These are phyloP conservation scores for Seriola aureovittata DNA, from an alignment of 2,113 vertebrate genomes.

Conservation along the genomic window DNA sequence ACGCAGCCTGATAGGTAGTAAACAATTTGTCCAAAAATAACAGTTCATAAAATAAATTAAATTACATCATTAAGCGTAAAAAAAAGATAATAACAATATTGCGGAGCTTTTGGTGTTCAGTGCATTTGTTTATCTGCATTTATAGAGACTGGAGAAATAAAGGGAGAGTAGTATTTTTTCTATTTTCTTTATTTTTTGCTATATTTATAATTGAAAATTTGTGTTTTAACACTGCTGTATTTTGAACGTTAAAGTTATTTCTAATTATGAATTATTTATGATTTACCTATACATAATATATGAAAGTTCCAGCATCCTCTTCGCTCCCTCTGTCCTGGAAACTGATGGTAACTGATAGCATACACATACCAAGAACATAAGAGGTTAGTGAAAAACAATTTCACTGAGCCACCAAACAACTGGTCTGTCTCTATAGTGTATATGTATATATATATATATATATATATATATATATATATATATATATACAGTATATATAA, in stretches of 20 bases:
- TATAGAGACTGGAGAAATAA: neutral
- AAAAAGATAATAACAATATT: neutral
- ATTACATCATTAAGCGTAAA: neutral
- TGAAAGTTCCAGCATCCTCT: slow-evolving; percentile 63
- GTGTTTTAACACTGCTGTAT: slow-evolving; percentile 10
- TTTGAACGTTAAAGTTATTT: slow-evolving; percentile 31
- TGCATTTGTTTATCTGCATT: neutral
- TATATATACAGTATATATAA: neutral
- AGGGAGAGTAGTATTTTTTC: neutral
- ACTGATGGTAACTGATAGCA: slow-evolving; percentile 62
- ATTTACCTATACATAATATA: slow-evolving; percentile 72
- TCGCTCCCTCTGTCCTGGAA: slow-evolving; percentile 40
- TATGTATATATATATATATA: too few relatives aligned
- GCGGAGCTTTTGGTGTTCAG: too few relatives aligned
- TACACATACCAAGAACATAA: slow-evolving; percentile 21
- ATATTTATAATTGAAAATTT: neutral
- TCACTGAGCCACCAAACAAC: slow-evolving; percentile 1
- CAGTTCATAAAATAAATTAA: neutral
- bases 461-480: neutral
- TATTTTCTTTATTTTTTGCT: too few relatives aligned
- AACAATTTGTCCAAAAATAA: slow-evolving; percentile 57
- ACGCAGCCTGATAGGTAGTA: slow-evolving; percentile 52
- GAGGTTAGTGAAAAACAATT: slow-evolving; percentile 13
- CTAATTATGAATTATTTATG: slow-evolving; percentile 58
- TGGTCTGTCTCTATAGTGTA: neutral